Conservation (phyloP, 2,888 invertebrate species). For the Hofmannophila pseudospretella region DNA sequence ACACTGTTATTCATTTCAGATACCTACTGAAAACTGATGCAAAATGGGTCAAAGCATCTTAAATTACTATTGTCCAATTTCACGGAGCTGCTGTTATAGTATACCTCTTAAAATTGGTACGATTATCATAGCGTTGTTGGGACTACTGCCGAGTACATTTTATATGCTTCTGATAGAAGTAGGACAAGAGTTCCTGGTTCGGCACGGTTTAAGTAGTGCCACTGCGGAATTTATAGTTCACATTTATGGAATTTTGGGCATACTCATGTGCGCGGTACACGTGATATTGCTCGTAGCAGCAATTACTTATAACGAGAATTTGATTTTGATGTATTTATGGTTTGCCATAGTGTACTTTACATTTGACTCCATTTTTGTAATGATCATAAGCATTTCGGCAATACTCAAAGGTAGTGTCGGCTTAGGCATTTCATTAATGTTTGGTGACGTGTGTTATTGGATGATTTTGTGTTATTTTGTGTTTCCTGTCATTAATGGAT, state of each 20-base stretch:
- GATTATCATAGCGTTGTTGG: conserved; percentile 34
- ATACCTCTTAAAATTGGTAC: conserved; percentile 37
- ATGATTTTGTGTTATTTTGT: conserved; percentile 28
- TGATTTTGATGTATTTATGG: conserved; percentile 46
- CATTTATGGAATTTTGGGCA: conserved; percentile 32
- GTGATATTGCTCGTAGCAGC: conserved; percentile 35
- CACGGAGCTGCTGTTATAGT: conserved; percentile 34
- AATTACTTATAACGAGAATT: conserved; percentile 35
- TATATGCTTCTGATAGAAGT: conserved; percentile 25
- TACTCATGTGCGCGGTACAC: conserved; percentile 31
- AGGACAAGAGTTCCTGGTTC: conserved; percentile 21
- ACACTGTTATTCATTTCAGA: no score
- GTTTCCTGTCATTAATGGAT: conserved; percentile 47
- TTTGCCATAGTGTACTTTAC: conserved; percentile 28
- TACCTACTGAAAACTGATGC: no score
- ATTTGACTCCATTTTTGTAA: conserved; percentile 27
- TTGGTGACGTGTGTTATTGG: conserved; percentile 33
- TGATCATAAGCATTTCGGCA: conserved; percentile 21
- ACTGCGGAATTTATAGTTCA: conserved; percentile 25
- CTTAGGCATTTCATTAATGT: conserved; percentile 17
- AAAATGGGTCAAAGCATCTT: conserved; percentile 14
- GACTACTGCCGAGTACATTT: conserved; percentile 28
- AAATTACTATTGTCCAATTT: conserved; percentile 26
- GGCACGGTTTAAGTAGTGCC: conserved; percentile 16
- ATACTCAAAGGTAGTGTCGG: conserved; percentile 10